These are phyloP conservation scores for Drosophila nannoptera DNA, from an alignment of 1,140 invertebrate genomes.

Conservation along the genomic window DNA sequence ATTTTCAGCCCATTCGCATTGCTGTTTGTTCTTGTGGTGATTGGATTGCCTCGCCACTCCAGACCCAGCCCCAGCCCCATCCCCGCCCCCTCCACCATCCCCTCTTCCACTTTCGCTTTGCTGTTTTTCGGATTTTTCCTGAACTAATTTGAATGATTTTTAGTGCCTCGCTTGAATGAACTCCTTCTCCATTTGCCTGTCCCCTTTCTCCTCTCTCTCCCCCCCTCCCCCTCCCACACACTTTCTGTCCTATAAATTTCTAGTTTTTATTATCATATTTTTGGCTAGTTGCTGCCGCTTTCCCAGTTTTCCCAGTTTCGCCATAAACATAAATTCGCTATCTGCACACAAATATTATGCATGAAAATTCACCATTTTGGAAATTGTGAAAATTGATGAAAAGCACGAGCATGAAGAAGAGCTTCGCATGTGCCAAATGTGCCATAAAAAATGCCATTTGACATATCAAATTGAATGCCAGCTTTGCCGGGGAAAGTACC, in stretches of 20 bases:
- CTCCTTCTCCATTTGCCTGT: conserved; percentile 2
- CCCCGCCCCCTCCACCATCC: conserved; percentile 16
- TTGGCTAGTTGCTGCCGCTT: conserved; percentile 21
- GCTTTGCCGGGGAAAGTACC: too few species aligned
- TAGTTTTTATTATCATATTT: conserved; percentile 73
- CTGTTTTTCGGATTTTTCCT: conserved; percentile 39
- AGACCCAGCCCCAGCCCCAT: background rate
- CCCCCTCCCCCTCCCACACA: background rate
- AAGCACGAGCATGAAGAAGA: conserved; percentile 4
- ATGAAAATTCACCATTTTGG: conserved; percentile 30
- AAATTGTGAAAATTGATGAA: conserved; percentile 26
- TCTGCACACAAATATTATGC: conserved; percentile 35
- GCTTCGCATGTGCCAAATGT: background rate
- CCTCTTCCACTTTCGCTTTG: conserved; percentile 23
- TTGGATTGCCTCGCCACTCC: conserved; percentile 58
- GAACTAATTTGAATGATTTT: conserved; percentile 75
- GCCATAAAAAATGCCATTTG: background rate
- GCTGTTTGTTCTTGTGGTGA: conserved; percentile 47
- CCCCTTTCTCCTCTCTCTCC: background rate
- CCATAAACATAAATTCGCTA: conserved; percentile 55
- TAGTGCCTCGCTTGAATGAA: conserved; percentile 35
- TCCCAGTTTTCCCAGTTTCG: conserved; percentile 1
- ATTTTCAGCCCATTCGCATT: conserved; percentile 51
- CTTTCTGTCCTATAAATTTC: conserved; percentile 48
- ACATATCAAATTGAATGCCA: too few species aligned